These are phyloP conservation scores for Mormoops blainvillei DNA, from an alignment of 2,113 vertebrate genomes.

Conservation along the genomic window DNA sequence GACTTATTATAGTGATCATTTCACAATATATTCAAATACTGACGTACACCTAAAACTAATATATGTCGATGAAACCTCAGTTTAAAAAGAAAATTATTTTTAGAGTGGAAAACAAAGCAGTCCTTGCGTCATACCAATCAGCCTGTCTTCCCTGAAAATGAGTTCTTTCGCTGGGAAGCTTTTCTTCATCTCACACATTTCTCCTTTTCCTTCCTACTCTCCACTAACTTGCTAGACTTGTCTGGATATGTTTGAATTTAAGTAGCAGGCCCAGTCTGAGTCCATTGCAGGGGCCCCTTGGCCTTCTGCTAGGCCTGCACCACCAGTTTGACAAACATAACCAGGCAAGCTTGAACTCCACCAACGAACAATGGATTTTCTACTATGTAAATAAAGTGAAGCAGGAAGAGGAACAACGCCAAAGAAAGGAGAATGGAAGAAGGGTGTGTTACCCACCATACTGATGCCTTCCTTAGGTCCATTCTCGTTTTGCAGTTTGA, in stretches of 20 bases:
- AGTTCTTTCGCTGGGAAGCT: background rate
- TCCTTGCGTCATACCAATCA: background rate
- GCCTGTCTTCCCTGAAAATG: background rate
- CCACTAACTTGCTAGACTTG: conserved; percentile 15
- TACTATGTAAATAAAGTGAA: background rate
- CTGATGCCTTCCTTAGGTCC: background rate
- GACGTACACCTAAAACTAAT: background rate
- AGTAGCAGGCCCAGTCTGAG: background rate
- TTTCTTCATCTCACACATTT: too few species aligned
- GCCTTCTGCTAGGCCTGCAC: background rate
- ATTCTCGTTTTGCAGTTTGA: background rate
- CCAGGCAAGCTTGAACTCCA: background rate
- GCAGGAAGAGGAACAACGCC: background rate
- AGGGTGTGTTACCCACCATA: too few species aligned
- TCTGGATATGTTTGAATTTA: conserved; percentile 15
- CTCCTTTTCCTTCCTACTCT: background rate
- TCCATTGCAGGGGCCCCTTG: background rate
- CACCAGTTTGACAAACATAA: conserved; percentile 21
- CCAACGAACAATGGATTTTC: background rate
- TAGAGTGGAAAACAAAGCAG: background rate
- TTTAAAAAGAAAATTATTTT: background rate
- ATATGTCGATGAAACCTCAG: background rate
- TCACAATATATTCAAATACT: background rate
- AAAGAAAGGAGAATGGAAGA: background rate
- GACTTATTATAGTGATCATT: background rate